These are phyloP conservation scores for Sapajus apella DNA, from an alignment of 2,113 vertebrate species.

Conservation along the genomic window DNA sequence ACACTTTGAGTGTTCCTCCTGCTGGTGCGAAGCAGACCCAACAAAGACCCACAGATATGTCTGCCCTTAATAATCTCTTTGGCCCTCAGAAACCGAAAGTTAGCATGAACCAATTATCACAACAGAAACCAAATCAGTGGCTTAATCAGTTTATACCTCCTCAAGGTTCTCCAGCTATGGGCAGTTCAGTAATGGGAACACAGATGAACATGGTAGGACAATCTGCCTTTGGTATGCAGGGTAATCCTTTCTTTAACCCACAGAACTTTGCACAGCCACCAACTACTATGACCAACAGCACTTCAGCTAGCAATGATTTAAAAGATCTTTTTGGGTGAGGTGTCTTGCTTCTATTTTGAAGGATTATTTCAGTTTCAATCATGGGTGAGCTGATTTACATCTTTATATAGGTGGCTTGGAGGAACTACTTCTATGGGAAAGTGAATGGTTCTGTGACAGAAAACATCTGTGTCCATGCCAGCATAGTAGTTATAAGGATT, in stretches of 20 bases:
- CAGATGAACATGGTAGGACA: constrained; percentile 84
- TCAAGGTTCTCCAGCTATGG: constrained; percentile 84
- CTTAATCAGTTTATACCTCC: constrained; percentile 90
- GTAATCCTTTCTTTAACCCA: constrained; percentile 97
- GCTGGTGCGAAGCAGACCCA: constrained; percentile 79
- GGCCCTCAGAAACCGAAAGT: constrained; percentile 95
- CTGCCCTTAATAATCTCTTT: constrained; percentile 95
- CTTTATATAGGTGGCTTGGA: constrained; percentile 71
- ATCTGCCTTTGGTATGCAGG: constrained; percentile 93
- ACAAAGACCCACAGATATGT: constrained; percentile 90
- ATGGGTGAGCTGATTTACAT: constrained; percentile 81
- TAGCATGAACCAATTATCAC: constrained; percentile 94
- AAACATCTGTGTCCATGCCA: constrained; percentile 68
- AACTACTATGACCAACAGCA: constrained; percentile 89
- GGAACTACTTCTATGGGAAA: constrained; percentile 63
- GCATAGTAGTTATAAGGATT: constrained; percentile 64
- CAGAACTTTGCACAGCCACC: constrained; percentile 95
- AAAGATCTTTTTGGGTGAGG: constrained; percentile 97
- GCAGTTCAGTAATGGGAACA: constrained; percentile 84
- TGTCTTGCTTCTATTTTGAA: constrained; percentile 59
- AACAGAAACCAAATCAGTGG: constrained; percentile 92
- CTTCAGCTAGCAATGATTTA: constrained; percentile 95
- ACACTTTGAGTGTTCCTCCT: constrained; percentile 81
- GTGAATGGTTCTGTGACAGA: constrained; percentile 61
- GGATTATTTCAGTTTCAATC: constrained; percentile 74